Evolutionary conservation across 2,888 invertebrate genomes (phyloP).

Genomic region (Tridacna gigas): DNA sequence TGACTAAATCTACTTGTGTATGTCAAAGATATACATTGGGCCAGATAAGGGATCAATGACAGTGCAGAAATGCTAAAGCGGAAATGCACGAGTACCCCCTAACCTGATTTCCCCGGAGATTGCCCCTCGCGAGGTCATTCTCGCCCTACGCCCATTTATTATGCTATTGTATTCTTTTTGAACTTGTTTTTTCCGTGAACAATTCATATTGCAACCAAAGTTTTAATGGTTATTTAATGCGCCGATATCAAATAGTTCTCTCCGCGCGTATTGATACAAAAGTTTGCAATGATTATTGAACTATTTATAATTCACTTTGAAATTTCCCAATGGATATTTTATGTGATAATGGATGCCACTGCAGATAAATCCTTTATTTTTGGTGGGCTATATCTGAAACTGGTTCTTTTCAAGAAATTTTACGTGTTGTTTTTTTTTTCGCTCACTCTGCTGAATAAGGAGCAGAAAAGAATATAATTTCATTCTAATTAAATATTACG

Average conservation of each 20-base stretch:
- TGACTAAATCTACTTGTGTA: too few relatives aligned
- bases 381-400: too few relatives aligned
- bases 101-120: slow-evolving; percentile 11
- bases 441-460: too few relatives aligned
- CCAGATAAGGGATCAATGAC: neutral
- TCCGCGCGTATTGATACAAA: neutral
- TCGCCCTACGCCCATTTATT: neutral
- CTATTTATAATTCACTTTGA: neutral
- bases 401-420: too few relatives aligned
- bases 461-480: too few relatives aligned
- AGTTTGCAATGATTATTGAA: neutral
- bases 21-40: too few relatives aligned
- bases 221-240: neutral
- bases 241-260: neutral
- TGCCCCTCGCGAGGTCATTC: slow-evolving; percentile 7
- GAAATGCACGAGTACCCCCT: neutral
- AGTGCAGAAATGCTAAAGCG: neutral
- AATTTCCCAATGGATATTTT: too few relatives aligned
- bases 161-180: neutral
- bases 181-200: neutral
- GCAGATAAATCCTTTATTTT: too few relatives aligned
- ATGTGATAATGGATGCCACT: too few relatives aligned
- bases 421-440: too few relatives aligned
- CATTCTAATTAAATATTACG: too few relatives aligned
- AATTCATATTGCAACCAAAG: too few relatives aligned